Evolutionary conservation across 2,113 vertebrate genomes (phyloP).

Genomic region (Sterrhoptilus dennistouni): DNA sequence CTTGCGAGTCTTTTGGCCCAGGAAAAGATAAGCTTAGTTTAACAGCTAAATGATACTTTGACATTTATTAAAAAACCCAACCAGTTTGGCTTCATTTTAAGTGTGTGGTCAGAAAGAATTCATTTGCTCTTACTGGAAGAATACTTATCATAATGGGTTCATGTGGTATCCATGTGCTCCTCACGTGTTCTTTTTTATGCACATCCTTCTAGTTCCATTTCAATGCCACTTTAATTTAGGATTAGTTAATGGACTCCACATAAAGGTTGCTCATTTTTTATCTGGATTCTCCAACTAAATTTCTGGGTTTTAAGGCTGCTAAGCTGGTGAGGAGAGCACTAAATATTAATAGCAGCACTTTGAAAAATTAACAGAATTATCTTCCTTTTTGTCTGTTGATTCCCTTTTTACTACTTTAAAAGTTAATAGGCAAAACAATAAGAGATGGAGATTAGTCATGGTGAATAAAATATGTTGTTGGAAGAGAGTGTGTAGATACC

Average conservation of each 20-base stretch:
- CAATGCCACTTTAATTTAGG: conserved; percentile 71
- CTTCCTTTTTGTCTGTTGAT: conserved; percentile 37
- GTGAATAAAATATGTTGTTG: background rate
- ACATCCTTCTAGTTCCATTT: conserved; percentile 64
- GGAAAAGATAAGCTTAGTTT: background rate
- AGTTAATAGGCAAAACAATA: conserved; percentile 16
- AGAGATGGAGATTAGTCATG: background rate
- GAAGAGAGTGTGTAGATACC: background rate
- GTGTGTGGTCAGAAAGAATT: conserved; percentile 66
- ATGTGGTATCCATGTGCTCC: conserved; percentile 64
- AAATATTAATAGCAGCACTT: conserved; percentile 31
- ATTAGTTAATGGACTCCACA: conserved; percentile 70
- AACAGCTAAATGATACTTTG: conserved; percentile 45
- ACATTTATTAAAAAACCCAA: conserved; percentile 24
- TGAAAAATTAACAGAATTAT: conserved; percentile 32
- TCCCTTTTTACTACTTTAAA: background rate
- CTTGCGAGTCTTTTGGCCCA: background rate
- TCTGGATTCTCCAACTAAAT: conserved; percentile 35
- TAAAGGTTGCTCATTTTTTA: conserved; percentile 65
- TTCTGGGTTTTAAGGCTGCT: conserved; percentile 47
- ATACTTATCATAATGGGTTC: conserved; percentile 73
- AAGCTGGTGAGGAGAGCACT: background rate
- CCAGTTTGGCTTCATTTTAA: conserved; percentile 66
- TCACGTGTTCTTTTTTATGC: conserved; percentile 70
- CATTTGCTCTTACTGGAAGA: conserved; percentile 74